Evolutionary conservation across 2,113 vertebrate genomes (phyloP).

Genomic region (Neogobius melanostomus): DNA sequence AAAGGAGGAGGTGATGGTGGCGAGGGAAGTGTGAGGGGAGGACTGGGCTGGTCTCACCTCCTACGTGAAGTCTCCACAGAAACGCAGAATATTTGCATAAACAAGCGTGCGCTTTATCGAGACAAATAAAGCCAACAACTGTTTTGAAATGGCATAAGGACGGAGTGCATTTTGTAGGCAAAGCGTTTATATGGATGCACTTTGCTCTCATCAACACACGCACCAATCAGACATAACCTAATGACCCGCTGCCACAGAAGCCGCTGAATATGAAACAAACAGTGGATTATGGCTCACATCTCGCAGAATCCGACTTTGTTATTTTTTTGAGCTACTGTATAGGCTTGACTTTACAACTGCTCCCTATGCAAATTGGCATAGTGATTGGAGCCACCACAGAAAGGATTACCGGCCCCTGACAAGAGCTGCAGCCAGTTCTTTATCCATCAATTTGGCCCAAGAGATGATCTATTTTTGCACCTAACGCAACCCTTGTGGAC

Average conservation of each 20-base stretch:
- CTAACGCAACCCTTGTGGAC: too few species aligned
- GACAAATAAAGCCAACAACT: conserved; percentile 26
- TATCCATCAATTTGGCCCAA: not conserved
- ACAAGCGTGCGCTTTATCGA: conserved; percentile 14
- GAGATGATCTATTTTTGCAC: too few species aligned
- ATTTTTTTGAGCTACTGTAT: too few species aligned
- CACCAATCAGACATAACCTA: not conserved
- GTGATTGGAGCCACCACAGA: too few species aligned
- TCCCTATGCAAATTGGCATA: too few species aligned
- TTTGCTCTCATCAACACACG: conserved; percentile 27
- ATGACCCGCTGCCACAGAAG: not conserved
- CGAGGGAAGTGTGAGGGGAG: conserved; percentile 41
- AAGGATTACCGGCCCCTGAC: too few species aligned
- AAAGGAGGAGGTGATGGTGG: conserved; percentile 43
- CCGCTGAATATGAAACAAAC: not conserved
- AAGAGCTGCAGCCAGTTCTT: not conserved
- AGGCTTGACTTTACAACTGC: too few species aligned
- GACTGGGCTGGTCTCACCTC: conserved; percentile 39
- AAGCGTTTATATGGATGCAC: conserved; percentile 38
- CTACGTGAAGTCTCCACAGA: conserved; percentile 47
- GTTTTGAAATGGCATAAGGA: conserved; percentile 28
- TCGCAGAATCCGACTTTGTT: too few species aligned
- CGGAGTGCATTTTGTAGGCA: conserved; percentile 25
- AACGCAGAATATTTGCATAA: conserved; percentile 23
- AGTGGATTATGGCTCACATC: not conserved